Evolutionary conservation across 2,113 vertebrate species (phyloP).

Genomic region (Epinephelus fuscoguttatus): DNA sequence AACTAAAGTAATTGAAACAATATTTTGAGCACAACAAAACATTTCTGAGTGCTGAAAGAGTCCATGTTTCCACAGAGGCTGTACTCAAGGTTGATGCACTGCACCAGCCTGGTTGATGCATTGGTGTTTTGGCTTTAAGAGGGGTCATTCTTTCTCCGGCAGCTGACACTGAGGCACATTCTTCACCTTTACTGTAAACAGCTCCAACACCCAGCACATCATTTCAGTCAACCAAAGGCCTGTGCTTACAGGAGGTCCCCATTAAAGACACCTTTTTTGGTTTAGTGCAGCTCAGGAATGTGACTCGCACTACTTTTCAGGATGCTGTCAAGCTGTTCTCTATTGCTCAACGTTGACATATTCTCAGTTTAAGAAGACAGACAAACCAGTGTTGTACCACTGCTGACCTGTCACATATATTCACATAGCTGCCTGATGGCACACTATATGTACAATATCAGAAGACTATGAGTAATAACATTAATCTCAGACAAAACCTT

Average conservation of each 20-base stretch:
- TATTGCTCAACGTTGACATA: constrained; percentile 10
- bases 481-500: neutral
- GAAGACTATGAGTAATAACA: neutral
- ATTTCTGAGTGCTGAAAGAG: neutral
- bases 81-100: constrained; percentile 22
- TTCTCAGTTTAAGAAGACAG: constrained; percentile 6
- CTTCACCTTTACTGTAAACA: constrained; percentile 60
- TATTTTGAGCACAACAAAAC: constrained; percentile 34
- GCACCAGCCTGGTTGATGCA: neutral
- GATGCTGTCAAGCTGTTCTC: constrained; percentile 46
- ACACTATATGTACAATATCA: neutral
- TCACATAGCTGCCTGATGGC: neutral
- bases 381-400: neutral
- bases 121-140: constrained; percentile 33
- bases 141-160: constrained; percentile 34
- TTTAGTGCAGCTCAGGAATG: constrained; percentile 58
- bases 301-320: constrained; percentile 38
- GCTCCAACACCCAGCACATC: constrained; percentile 9
- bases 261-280: constrained; percentile 55
- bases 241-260: constrained; percentile 50
- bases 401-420: neutral
- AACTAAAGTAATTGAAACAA: neutral
- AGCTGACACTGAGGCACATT: constrained; percentile 51
- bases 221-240: constrained; percentile 24
- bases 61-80: neutral